A percentile compares a stretch with the other conserved stretches of the same genome.
phyloP scores from a whole-genome alignment of 2,113 vertebrate species.

The Lepus americanus region DNA sequence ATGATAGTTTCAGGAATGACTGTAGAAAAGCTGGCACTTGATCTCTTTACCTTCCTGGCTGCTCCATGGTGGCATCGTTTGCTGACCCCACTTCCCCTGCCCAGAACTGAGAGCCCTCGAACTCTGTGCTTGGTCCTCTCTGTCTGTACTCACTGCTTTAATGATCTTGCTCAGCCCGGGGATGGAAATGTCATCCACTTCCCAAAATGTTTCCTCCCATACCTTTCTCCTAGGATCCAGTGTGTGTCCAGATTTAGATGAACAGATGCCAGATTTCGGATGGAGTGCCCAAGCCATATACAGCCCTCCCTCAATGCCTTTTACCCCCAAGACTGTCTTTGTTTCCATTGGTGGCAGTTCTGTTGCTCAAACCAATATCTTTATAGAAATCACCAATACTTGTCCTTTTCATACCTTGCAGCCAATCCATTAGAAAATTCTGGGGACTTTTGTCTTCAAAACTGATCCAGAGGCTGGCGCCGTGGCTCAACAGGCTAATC shows the following conservation, averaged over 20 bases:
- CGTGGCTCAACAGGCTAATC: too few relatives aligned
- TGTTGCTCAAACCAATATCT: not conserved
- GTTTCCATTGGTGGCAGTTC: not conserved
- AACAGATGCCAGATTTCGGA: too few relatives aligned
- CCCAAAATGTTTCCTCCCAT: not conserved
- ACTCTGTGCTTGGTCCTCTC: not conserved
- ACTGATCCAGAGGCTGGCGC: not conserved
- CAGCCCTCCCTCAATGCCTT: fast-evolving
- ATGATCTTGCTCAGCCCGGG: not conserved
- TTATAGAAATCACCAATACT: not conserved
- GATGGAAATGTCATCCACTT: not conserved
- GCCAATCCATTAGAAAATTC: not conserved
- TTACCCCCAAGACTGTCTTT: not conserved
- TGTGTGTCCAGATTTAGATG: not conserved
- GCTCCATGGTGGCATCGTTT: not conserved
- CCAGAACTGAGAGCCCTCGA: not conserved
- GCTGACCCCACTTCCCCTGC: not conserved
- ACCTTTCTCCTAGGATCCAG: not conserved
- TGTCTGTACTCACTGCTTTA: not conserved
- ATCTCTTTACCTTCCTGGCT: not conserved
- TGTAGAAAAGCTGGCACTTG: not conserved
- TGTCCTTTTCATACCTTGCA: not conserved
- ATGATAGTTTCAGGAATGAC: not conserved
- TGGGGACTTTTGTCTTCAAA: not conserved
- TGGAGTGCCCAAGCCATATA: not conserved